Base-by-base conservation (phyloP, 2,113 vertebrate genomes). In the Saimiri boliviensis region DNA sequence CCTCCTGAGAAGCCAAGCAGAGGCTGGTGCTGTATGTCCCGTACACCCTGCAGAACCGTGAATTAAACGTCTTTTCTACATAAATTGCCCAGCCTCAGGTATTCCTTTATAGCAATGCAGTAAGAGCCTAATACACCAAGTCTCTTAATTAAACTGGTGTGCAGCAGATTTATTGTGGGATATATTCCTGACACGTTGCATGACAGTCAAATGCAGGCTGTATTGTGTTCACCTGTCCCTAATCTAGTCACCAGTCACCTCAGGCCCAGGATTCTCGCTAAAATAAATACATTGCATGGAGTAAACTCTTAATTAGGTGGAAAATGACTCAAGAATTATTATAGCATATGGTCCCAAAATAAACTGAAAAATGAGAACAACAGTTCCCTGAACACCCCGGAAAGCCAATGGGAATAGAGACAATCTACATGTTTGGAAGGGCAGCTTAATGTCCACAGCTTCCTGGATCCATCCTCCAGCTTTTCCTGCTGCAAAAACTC, bases 351-450 rank as follows among this genome's bases (percentile, higher is more conserved):
- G 3, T 40, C 7, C 30, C 11, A 49, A 49, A 49, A 63, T 25
- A 32, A 80, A 81, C 14, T 56, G 35, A 42, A 25, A 11, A 37
- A 37, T 27, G 49, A 60, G 66, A 49, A 30, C 42, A 42, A 11
- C 3, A 2, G 6, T 52, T 21, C 42, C 45, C 5, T 5, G 0
- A 25, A 25, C 16, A 6, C 13, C 0, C 2, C 71, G 23, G 37
- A 16, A 58, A 12, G 4, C 5, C 23, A 19, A 0, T 20, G 6
- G 12, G 37, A 58, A 21, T 19, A 20, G 19, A 23, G 58, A 71
- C 6, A 47, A 9, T 89, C 47, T 17, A 25, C 42, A 54, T 8
- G 35, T 35, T 40, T 32, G 49, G 63, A 60, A 90, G 32, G 32
- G 4, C 13, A 6, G 6, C 14, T 90, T 20, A 37, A 49, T 35